Percentiles rank a stretch among this genome's conserved stretches.
Evolutionary conservation across 2,113 vertebrate genomes (phyloP).

Genomic region (Struthidea cinerea): DNA sequence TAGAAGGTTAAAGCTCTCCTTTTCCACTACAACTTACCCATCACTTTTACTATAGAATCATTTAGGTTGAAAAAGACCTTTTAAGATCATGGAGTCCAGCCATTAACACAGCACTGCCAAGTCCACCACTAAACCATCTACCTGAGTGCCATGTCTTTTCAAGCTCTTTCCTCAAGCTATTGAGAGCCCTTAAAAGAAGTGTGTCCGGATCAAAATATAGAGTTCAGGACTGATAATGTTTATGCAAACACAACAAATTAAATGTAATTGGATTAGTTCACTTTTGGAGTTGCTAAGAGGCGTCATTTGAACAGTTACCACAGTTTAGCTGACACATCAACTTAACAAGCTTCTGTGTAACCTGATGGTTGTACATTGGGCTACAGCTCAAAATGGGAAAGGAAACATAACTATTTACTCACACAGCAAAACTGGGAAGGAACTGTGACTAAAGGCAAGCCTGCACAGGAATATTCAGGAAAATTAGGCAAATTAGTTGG

Average conservation of each 20-base stretch:
- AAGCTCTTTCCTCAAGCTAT: neutral
- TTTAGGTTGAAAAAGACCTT: neutral
- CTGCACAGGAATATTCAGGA: conserved; percentile 9
- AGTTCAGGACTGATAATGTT: neutral
- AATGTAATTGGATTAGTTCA: neutral
- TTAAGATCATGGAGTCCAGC: fast-evolving
- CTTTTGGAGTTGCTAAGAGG: neutral
- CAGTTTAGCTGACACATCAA: neutral
- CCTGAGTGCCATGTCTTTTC: neutral
- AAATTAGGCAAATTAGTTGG: conserved; percentile 19
- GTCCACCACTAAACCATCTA: neutral
- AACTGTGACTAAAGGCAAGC: conserved; percentile 30
- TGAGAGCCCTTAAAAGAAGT: neutral
- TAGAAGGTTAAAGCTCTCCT: neutral
- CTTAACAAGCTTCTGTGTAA: neutral
- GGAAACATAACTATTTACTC: neutral
- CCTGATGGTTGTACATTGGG: neutral
- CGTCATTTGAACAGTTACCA: neutral
- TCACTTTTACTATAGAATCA: neutral
- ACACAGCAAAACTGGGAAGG: neutral
- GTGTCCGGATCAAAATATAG: neutral
- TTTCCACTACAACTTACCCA: neutral
- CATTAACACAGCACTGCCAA: neutral
- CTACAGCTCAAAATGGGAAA: neutral
- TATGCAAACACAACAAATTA: neutral